Percentiles rank a stretch among this genome's conserved stretches.
phyloP scores from a whole-genome alignment of 2,113 vertebrate genomes.

The Mirounga angustirostris region DNA sequence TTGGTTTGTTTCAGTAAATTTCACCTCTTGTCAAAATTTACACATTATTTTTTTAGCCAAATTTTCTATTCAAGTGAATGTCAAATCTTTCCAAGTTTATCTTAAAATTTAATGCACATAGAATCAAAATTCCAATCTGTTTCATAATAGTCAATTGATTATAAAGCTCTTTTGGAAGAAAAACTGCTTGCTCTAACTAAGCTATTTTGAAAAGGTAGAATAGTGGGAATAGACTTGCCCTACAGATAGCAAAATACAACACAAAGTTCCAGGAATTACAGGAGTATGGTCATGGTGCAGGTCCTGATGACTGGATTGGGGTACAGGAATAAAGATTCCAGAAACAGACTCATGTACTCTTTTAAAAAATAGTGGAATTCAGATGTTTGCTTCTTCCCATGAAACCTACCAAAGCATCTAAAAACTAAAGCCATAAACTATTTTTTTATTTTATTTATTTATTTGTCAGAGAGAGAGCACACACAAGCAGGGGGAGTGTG shows the following conservation, averaged over 20 bases:
- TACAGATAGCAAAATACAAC: background rate
- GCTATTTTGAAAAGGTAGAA: background rate
- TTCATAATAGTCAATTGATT: background rate
- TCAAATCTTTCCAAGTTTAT: background rate
- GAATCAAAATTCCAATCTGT: background rate
- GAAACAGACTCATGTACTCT: background rate
- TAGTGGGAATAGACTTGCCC: background rate
- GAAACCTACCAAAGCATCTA: slow-evolving; percentile 1
- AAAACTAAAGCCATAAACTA: slow-evolving; percentile 7
- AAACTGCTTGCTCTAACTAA: background rate
- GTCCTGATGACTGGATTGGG: background rate
- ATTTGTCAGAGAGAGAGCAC: background rate
- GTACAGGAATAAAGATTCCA: background rate
- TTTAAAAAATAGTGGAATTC: background rate
- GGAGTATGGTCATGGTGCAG: background rate
- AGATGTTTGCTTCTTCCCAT: background rate
- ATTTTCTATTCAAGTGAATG: background rate
- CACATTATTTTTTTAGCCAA: background rate
- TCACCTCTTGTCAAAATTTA: background rate
- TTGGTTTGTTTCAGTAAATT: background rate
- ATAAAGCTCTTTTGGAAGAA: background rate
- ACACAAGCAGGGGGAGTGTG: background rate
- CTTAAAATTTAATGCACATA: background rate
- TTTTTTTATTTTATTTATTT: background rate
- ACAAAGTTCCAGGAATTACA: background rate